Percentiles rank a stretch among this genome's conserved stretches.
phyloP scores from a whole-genome alignment of 2,888 invertebrate genomes.

The Heliothis peltigera region DNA sequence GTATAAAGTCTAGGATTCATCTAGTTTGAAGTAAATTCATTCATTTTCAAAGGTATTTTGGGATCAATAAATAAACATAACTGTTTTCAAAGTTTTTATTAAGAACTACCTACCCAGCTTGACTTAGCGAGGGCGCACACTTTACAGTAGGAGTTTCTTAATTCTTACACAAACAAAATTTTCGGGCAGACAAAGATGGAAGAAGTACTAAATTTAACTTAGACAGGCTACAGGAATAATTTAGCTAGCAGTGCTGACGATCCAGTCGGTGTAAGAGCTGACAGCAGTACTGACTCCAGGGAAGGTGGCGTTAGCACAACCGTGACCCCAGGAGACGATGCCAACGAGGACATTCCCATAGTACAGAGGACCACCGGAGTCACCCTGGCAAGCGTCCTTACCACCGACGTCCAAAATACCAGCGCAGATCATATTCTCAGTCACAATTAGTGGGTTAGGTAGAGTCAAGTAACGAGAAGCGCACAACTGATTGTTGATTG shows the following conservation, averaged over 20 bases:
- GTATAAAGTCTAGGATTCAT: too few species aligned
- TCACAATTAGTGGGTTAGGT: conserved; percentile 52
- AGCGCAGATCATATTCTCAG: conserved; percentile 80
- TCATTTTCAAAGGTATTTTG: too few species aligned
- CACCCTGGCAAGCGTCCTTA: conserved; percentile 79
- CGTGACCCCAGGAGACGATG: conserved; percentile 85
- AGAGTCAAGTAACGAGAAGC: conserved; percentile 31
- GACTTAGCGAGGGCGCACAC: too few species aligned
- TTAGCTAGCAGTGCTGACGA: conserved; percentile 57
- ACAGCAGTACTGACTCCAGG: conserved; percentile 86
- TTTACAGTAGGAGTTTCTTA: too few species aligned
- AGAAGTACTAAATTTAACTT: background rate
- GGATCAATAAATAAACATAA: too few species aligned
- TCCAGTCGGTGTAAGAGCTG: conserved; percentile 73
- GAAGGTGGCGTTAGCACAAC: conserved; percentile 81
- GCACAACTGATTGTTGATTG: conserved; percentile 36
- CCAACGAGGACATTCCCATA: conserved; percentile 77
- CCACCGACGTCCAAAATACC: conserved; percentile 72
- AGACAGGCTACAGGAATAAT: background rate
- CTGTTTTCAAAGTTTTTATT: too few species aligned
- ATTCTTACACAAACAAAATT: too few species aligned
- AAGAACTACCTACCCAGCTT: too few species aligned
- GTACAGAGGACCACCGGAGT: conserved; percentile 87
- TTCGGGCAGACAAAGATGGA: too few species aligned
- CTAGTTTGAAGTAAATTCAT: too few species aligned